Evolutionary conservation across 2,113 vertebrate genomes (phyloP).

Genomic region (Corythaeola cristata): DNA sequence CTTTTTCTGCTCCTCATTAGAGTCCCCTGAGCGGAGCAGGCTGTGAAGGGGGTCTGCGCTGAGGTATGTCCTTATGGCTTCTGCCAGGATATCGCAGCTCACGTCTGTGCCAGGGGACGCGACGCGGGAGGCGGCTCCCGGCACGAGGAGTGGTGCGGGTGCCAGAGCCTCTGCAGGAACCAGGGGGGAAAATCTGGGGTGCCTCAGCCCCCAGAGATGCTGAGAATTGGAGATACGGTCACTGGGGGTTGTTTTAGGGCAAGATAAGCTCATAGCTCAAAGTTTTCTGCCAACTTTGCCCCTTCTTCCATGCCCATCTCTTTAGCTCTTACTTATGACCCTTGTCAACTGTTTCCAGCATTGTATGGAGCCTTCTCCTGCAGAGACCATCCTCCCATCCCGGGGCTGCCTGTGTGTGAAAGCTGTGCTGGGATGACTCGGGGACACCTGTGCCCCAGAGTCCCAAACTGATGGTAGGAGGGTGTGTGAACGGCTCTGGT

Average conservation of each 20-base stretch:
- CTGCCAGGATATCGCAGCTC: constrained; percentile 20
- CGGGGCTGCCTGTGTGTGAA: not conserved
- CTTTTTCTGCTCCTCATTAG: constrained; percentile 74
- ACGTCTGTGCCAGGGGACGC: not conserved
- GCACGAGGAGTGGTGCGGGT: not conserved
- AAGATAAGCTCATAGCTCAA: not conserved
- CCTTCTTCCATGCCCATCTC: not conserved
- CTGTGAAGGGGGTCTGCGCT: constrained; percentile 70
- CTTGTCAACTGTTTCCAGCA: not conserved
- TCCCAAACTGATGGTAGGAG: not conserved
- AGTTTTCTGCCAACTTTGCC: not conserved
- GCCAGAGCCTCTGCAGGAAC: not conserved
- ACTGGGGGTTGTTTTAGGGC: not conserved
- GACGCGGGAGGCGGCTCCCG: not conserved
- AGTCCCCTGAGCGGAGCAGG: constrained; percentile 71
- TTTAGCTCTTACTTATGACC: not conserved
- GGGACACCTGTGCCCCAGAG: not conserved
- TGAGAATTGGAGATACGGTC: not conserved
- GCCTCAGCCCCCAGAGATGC: not conserved
- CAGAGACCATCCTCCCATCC: not conserved
- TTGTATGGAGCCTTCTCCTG: not conserved
- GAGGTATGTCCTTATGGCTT: constrained; percentile 66
- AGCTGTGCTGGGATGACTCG: not conserved
- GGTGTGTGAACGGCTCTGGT: not conserved
- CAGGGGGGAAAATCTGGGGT: not conserved